Evolutionary conservation across 30 jellyfish, hydroid and myxozoan species (phyloP), one percentile per base, ranked within the genome.

Genomic region (Morbakka virulenta): DNA sequence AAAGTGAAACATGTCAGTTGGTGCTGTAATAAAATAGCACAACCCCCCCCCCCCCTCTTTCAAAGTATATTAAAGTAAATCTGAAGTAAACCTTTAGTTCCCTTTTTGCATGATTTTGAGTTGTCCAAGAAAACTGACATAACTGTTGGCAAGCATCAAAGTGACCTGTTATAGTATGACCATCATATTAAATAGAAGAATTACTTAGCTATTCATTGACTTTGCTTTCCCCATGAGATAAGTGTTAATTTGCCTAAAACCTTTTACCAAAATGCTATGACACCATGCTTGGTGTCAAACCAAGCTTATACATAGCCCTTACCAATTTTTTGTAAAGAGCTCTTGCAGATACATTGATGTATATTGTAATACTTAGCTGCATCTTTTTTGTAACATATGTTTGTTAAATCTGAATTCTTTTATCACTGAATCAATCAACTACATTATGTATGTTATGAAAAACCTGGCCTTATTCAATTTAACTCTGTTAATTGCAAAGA

Each of bases 201-300:
- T 35, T 53, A 35, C 74, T 48, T 23, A 20, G 89, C 89, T 12
- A 74, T 74, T 28, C 27, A 71, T 9, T 83, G 62, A 31, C 36
- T 68, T 9, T 79, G 81, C 20, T 79, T 79, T 26, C 84, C 90
- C 51, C 14, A 79, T 24, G 28, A 79, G 81, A 30, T 61, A 36
- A 67, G 50, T 64, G 28, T 76, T 67, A 17, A 47, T 79, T 48
- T 64, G 76, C 24, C 57, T 36, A 32, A 65, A 83, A 21, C 79
- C 73, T 51, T 79, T 79, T 14, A 64, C 77, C 84, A 79, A 79
- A 79, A 64, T 67, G 84, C 72, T 36, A 65, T 51, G 68, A 67
- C 30, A 83, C 76, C 90, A 65, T 29, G 67, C 81, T 79, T 67
- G 84, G 69, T 49, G 79, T 26, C 66, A 49, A 24, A 49, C 76